Percentiles rank a stretch among this genome's conserved stretches.
phyloP scores from a whole-genome alignment of 2,888 invertebrate species.

The Tetragonula carbonaria region DNA sequence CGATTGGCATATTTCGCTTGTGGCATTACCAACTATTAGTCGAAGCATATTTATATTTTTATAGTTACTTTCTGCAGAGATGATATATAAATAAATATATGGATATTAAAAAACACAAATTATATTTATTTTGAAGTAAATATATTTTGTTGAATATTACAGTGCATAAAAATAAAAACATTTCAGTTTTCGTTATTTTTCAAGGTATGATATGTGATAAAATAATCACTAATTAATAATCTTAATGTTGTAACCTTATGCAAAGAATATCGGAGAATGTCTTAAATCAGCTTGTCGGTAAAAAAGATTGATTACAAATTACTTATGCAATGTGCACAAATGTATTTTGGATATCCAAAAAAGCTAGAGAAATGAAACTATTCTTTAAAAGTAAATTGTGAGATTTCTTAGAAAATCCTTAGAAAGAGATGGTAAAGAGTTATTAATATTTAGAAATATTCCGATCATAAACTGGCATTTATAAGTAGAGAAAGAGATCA shows the following conservation, averaged over 20 bases:
- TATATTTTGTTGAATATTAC: too few relatives aligned
- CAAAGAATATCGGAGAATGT: not conserved
- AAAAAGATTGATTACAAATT: not conserved
- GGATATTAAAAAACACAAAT: too few relatives aligned
- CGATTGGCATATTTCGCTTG: too few relatives aligned
- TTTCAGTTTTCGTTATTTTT: too few relatives aligned
- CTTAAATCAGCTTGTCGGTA: not conserved
- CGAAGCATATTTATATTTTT: too few relatives aligned
- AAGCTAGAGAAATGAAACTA: not conserved
- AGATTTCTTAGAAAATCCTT: not conserved
- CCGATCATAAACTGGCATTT: not conserved
- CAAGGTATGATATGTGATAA: too few relatives aligned
- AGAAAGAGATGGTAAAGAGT: not conserved
- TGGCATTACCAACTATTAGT: too few relatives aligned
- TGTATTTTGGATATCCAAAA: not conserved
- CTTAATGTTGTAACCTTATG: constrained; percentile 9
- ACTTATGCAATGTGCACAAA: not conserved
- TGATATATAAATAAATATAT: too few relatives aligned
- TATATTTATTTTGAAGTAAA: too few relatives aligned
- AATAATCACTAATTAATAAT: too few relatives aligned
- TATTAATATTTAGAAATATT: not conserved
- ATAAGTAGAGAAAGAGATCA: not conserved
- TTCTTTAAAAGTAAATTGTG: not conserved
- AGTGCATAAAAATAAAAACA: too few relatives aligned
- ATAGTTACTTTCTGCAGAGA: too few relatives aligned